These are phyloP conservation scores for Acomys russatus DNA, from an alignment of 2,797 vertebrate genomes.

Conservation along the genomic window DNA sequence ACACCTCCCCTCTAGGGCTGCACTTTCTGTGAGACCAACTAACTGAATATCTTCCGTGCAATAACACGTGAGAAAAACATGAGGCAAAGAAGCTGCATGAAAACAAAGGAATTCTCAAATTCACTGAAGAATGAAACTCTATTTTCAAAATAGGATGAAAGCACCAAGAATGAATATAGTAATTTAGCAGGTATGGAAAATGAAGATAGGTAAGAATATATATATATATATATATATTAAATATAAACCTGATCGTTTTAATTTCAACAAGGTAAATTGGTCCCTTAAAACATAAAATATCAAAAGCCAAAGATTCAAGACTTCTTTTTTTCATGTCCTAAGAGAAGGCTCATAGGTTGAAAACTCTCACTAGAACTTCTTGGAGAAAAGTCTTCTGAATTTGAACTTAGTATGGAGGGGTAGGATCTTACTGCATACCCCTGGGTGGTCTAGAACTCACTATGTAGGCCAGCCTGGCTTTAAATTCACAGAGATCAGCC, in stretches of 20 bases:
- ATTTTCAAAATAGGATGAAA: conserved; percentile 39
- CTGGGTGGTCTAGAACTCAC: neutral
- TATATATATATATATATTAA: neutral
- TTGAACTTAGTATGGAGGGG: neutral
- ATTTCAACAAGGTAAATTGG: neutral
- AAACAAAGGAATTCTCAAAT: conserved; percentile 26
- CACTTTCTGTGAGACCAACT: neutral
- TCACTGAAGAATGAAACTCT: conserved; percentile 13
- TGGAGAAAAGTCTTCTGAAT: neutral
- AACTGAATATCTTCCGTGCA: neutral
- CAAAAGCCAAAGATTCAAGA: conserved; percentile 33
- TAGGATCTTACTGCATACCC: neutral
- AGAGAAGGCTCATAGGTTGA: neutral
- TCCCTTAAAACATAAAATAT: neutral
- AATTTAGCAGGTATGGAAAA: conserved; percentile 5
- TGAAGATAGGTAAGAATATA: conserved; percentile 1
- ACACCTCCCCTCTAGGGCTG: neutral
- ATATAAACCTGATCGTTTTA: neutral
- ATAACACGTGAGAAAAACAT: neutral
- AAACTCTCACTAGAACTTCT: neutral
- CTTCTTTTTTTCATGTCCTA: conserved; percentile 11
- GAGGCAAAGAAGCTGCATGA: neutral
- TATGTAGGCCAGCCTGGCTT: neutral
- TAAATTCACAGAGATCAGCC: neutral
- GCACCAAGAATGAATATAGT: neutral